Conservation (phyloP, 2,888 invertebrate genomes). For the Physocephala rufipes region DNA sequence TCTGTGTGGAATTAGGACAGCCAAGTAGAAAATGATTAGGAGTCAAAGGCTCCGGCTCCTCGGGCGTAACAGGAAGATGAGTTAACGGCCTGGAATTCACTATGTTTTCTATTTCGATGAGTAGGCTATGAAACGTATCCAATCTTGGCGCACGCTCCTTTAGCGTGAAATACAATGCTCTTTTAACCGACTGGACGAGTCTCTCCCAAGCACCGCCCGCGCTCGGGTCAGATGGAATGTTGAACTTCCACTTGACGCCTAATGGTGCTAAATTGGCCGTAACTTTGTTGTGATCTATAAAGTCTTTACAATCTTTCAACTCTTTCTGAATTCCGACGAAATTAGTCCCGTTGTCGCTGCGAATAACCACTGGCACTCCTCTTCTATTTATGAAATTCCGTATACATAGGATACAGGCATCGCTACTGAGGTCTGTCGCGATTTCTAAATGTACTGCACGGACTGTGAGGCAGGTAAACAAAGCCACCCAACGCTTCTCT, state of each 20-base stretch:
- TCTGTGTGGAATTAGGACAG: slow-evolving; percentile 33
- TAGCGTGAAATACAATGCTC: slow-evolving; percentile 28
- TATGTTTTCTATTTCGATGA: slow-evolving; percentile 42
- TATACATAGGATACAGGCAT: slow-evolving; percentile 41
- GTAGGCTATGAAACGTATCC: slow-evolving; percentile 39
- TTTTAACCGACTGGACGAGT: slow-evolving; percentile 35
- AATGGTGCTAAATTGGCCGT: slow-evolving; percentile 14
- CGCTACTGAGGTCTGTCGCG: slow-evolving; percentile 39
- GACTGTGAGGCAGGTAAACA: slow-evolving; percentile 13
- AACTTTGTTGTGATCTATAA: slow-evolving; percentile 36
- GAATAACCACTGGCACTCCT: slow-evolving; percentile 38
- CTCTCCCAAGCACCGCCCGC: slow-evolving; percentile 49
- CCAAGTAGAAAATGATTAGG: slow-evolving; percentile 43
- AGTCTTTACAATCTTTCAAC: slow-evolving; percentile 19
- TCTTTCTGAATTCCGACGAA: slow-evolving; percentile 32
- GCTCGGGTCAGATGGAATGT: slow-evolving; percentile 38
- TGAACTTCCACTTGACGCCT: slow-evolving; percentile 39
- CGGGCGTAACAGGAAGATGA: slow-evolving; percentile 35
- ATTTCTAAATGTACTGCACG: slow-evolving; percentile 43
- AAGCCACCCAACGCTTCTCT: slow-evolving; percentile 12
- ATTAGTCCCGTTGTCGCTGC: slow-evolving; percentile 41
- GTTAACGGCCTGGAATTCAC: slow-evolving; percentile 41
- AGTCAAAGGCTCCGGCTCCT: slow-evolving; percentile 38
- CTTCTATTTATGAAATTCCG: slow-evolving; percentile 43
- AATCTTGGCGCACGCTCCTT: slow-evolving; percentile 34